A percentile compares a stretch with the other conserved stretches of the same genome.
Evolutionary conservation across 2,797 vertebrate genomes (phyloP).

Genomic region (Sandelia bainsii): DNA sequence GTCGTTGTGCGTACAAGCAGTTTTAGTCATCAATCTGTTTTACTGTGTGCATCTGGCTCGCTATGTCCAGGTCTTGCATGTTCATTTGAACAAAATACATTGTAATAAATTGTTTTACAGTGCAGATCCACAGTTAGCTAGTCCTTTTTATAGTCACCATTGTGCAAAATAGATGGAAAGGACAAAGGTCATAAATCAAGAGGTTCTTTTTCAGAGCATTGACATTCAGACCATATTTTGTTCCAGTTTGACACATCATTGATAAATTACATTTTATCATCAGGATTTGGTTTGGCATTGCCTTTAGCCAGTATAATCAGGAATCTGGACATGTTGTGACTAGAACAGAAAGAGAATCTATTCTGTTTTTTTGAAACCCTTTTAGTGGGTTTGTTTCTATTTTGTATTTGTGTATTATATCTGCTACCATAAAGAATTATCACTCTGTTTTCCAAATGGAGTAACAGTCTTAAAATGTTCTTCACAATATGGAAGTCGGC

Average conservation of each 20-base stretch:
- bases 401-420: not conserved
- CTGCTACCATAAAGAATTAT: not conserved
- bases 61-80: too few relatives aligned
- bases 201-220: not conserved
- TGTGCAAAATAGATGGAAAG: not conserved
- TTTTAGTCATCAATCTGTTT: too few relatives aligned
- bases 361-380: not conserved
- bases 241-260: slow-evolving; percentile 11
- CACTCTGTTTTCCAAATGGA: not conserved
- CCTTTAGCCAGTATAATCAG: slow-evolving; percentile 11
- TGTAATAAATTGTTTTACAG: not conserved
- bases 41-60: too few relatives aligned
- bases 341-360: not conserved
- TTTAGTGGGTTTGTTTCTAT: not conserved
- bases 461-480: not conserved
- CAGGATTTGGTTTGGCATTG: slow-evolving; percentile 29
- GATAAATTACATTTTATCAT: slow-evolving; percentile 38
- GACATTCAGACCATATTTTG: too few relatives aligned
- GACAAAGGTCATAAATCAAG: not conserved
- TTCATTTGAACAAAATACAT: not conserved
- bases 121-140: not conserved
- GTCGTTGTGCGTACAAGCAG: too few relatives aligned
- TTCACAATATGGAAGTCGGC: not conserved
- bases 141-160: not conserved
- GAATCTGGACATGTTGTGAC: not conserved